Conservation (phyloP, 2,113 vertebrate genomes). For the Chloropsis cyanopogon region DNA sequence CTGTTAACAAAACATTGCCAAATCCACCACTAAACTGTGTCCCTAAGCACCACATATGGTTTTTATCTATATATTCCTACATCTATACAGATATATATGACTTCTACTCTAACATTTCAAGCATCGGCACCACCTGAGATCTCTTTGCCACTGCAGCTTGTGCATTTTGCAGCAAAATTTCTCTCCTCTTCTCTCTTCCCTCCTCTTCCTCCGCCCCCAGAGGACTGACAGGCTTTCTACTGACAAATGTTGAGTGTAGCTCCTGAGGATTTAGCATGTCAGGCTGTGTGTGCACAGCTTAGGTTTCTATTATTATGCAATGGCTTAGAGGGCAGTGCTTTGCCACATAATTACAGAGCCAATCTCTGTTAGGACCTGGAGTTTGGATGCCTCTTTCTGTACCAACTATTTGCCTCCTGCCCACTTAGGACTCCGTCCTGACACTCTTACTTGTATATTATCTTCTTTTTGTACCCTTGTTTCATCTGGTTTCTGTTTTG, state of each 20-base stretch:
- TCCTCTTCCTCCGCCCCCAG: background rate
- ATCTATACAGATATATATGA: background rate
- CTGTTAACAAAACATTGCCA: background rate
- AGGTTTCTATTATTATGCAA: constrained; percentile 69
- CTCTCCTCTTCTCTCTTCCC: background rate
- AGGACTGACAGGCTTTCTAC: constrained; percentile 39
- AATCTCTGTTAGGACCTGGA: constrained; percentile 29
- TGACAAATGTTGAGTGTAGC: constrained; percentile 58
- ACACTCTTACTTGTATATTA: background rate
- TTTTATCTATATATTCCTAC: background rate
- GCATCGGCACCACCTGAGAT: background rate
- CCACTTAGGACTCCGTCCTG: background rate
- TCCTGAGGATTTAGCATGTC: constrained; percentile 68
- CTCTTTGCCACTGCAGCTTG: background rate
- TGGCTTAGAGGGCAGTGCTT: constrained; percentile 58
- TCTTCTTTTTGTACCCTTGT: background rate
- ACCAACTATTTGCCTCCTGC: background rate
- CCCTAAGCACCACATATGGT: background rate
- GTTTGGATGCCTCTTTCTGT: background rate
- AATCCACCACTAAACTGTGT: background rate
- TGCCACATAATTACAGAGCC: constrained; percentile 37
- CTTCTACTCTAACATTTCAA: background rate
- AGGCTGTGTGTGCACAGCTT: constrained; percentile 63
- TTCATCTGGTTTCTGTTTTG: background rate
- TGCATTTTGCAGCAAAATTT: constrained; percentile 18